Conservation (phyloP, 2,888 invertebrate genomes). For the Nephrotoma flavescens region DNA sequence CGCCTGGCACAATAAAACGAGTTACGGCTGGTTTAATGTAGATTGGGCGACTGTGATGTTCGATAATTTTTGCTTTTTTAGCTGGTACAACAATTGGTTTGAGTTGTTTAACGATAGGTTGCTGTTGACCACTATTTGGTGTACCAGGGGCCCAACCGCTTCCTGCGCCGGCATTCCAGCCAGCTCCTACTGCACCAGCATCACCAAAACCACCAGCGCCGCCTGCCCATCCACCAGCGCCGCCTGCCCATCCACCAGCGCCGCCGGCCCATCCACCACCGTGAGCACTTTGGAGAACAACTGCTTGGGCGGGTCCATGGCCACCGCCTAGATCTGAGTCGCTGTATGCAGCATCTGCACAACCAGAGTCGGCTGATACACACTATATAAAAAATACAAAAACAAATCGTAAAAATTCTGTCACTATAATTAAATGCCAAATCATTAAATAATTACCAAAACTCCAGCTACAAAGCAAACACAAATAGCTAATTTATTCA, state of each 20-base stretch:
- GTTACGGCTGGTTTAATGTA: not conserved
- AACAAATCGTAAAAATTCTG: not conserved
- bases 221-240: conserved; percentile 13
- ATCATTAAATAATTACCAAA: not conserved
- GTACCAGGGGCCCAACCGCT: not conserved
- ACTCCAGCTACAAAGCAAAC: not conserved
- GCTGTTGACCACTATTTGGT: not conserved
- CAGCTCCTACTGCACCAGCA: not conserved
- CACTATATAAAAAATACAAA: not conserved
- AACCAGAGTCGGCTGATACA: not conserved
- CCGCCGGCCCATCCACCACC: conserved; percentile 19
- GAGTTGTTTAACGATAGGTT: not conserved
- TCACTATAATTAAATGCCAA: not conserved
- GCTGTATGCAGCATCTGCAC: not conserved
- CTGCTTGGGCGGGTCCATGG: not conserved
- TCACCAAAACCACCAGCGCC: conserved; percentile 11
- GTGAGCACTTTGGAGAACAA: conserved; percentile 13
- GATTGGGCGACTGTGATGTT: not conserved
- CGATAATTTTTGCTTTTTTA: not conserved
- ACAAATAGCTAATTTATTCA: not conserved
- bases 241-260: conserved; percentile 22
- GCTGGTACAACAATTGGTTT: not conserved
- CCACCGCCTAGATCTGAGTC: not conserved
- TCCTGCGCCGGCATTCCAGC: not conserved
- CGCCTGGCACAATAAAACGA: not conserved